Evolutionary conservation across 1,140 invertebrate genomes (phyloP).

Genomic region (Dendroctonus valens): DNA sequence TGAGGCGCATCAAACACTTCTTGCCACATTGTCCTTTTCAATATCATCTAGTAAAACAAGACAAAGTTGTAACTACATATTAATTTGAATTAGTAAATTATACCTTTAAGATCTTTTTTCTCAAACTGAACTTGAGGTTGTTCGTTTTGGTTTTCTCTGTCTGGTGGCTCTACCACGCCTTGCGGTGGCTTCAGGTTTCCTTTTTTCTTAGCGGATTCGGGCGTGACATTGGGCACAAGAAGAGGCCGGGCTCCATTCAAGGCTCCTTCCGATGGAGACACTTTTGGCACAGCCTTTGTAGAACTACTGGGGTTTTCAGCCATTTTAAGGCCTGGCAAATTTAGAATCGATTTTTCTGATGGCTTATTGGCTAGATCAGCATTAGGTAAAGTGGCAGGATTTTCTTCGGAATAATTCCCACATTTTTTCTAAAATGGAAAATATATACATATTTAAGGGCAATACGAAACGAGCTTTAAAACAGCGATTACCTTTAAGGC

Average conservation of each 20-base stretch:
- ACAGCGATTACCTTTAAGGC: slow-evolving; percentile 6
- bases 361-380: slow-evolving; percentile 29
- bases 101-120: slow-evolving; percentile 22
- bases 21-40: slow-evolving; percentile 45
- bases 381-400: slow-evolving; percentile 4
- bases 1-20: slow-evolving; percentile 41
- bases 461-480: neutral
- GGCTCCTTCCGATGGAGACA: slow-evolving; percentile 24
- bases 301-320: slow-evolving; percentile 34
- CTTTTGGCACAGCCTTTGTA: slow-evolving; percentile 33
- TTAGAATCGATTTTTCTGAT: slow-evolving; percentile 30
- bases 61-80: neutral
- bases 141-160: slow-evolving; percentile 36
- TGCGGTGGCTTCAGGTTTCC: slow-evolving; percentile 35
- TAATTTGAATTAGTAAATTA: neutral
- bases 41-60: slow-evolving; percentile 38
- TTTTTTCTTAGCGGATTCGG: slow-evolving; percentile 34
- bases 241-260: slow-evolving; percentile 39
- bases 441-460: slow-evolving; percentile 3
- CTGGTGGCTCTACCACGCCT: slow-evolving; percentile 41
- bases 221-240: slow-evolving; percentile 40
- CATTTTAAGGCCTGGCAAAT: slow-evolving; percentile 17
- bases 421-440: slow-evolving; percentile 27
- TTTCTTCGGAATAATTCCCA: slow-evolving; percentile 1
- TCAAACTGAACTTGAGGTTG: slow-evolving; percentile 36